phyloP scores from a whole-genome alignment of 2,797 vertebrate species.

The Catamblyrhynchus diadema region DNA sequence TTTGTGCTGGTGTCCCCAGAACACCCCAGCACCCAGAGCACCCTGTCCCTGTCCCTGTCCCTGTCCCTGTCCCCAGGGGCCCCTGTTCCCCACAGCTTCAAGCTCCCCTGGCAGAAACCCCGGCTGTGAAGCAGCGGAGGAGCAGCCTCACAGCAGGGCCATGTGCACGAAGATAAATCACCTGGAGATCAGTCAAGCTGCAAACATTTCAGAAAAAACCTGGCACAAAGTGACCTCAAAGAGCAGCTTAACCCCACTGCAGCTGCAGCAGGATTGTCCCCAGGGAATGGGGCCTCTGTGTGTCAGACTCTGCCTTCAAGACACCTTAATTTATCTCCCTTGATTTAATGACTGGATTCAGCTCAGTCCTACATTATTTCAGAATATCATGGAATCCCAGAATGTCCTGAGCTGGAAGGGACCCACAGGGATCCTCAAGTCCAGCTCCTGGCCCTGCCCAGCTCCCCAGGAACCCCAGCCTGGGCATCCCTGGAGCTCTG shows the following conservation, averaged over 20 bases:
- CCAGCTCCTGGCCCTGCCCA: rapidly evolving
- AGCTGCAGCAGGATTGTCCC: background rate
- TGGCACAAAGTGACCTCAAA: background rate
- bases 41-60: background rate
- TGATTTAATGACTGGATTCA: background rate
- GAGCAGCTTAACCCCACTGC: background rate
- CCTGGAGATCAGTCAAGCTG: background rate
- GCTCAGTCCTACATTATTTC: background rate
- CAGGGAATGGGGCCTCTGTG: rapidly evolving
- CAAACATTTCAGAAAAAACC: background rate
- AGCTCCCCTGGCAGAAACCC: background rate
- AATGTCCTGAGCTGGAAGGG: background rate
- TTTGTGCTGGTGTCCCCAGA: background rate
- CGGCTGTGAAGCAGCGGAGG: background rate
- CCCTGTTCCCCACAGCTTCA: background rate
- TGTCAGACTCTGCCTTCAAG: background rate
- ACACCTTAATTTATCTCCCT: background rate
- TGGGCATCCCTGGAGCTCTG: background rate
- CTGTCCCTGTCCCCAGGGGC: background rate
- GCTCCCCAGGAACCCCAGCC: rapidly evolving
- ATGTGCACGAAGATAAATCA: background rate
- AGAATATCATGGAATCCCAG: rapidly evolving
- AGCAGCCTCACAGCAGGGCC: background rate
- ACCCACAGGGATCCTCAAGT: rapidly evolving
- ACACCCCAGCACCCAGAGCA: background rate